phyloP scores from a whole-genome alignment of 2,113 vertebrate genomes.

The Corydoras sp. region DNA sequence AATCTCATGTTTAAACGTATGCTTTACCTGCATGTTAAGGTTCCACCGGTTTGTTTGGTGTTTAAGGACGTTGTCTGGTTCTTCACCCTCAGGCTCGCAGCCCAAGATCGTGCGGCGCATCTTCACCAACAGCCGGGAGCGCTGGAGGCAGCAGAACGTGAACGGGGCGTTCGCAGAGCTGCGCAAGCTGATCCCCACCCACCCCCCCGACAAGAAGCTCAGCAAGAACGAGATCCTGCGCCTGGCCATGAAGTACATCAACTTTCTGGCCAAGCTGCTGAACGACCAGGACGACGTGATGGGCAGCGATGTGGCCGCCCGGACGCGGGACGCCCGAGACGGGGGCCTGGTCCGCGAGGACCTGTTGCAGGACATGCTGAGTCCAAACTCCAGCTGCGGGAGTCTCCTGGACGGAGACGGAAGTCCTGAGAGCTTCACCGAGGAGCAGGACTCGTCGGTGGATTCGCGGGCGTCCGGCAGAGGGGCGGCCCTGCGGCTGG shows the following conservation, averaged over 20 bases:
- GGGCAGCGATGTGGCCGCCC: slow-evolving; percentile 64
- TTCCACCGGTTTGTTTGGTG: background rate
- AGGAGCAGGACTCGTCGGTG: slow-evolving; percentile 68
- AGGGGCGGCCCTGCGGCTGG: slow-evolving; percentile 65
- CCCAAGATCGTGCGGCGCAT: slow-evolving; percentile 79
- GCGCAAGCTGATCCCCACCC: slow-evolving; percentile 82
- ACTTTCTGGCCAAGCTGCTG: slow-evolving; percentile 80
- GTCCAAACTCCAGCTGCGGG: slow-evolving; percentile 81
- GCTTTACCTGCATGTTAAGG: too few species aligned
- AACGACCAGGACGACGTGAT: slow-evolving; percentile 79
- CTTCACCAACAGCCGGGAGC: slow-evolving; percentile 88
- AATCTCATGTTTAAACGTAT: too few species aligned
- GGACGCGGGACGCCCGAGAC: slow-evolving; percentile 60
- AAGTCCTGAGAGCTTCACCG: slow-evolving; percentile 80
- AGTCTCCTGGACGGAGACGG: slow-evolving; percentile 77
- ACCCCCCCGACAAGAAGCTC: slow-evolving; percentile 86
- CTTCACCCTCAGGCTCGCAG: slow-evolving; percentile 65
- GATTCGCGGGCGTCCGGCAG: slow-evolving; percentile 63
- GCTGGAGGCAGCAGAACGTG: slow-evolving; percentile 91
- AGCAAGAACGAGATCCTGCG: slow-evolving; percentile 90
- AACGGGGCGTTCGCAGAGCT: slow-evolving; percentile 85
- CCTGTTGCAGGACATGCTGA: slow-evolving; percentile 79
- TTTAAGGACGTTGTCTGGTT: background rate
- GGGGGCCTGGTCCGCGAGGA: slow-evolving; percentile 68
- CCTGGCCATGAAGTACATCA: slow-evolving; percentile 84